phyloP scores from a whole-genome alignment of 2,888 invertebrate species.

The Limnephilus marmoratus region DNA sequence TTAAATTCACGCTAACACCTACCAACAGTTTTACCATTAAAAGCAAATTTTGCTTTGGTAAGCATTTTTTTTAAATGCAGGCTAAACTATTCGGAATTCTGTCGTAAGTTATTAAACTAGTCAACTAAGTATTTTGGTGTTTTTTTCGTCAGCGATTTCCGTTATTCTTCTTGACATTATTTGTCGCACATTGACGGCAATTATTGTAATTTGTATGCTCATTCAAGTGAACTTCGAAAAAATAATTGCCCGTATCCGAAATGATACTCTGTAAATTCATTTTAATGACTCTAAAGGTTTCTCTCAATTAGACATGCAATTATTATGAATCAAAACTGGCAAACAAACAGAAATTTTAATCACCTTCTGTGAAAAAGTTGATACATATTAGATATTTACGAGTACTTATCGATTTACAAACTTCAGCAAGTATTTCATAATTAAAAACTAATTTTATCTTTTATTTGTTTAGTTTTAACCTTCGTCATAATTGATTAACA shows the following conservation, averaged over 20 bases:
- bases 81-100: not conserved
- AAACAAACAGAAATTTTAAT: not conserved
- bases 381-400: not conserved
- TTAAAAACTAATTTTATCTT: not conserved
- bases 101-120: too few relatives aligned
- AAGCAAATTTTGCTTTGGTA: not conserved
- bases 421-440: not conserved
- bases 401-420: not conserved
- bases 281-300: not conserved
- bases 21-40: not conserved
- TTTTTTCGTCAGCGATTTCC: not conserved
- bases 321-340: not conserved
- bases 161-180: not conserved
- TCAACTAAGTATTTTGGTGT: too few relatives aligned
- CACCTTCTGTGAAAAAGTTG: not conserved
- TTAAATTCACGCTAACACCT: not conserved
- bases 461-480: not conserved
- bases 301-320: not conserved
- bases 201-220: not conserved
- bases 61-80: not conserved
- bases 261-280: not conserved
- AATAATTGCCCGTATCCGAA: slow-evolving; percentile 9
- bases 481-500: not conserved
- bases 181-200: not conserved
- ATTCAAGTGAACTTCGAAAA: not conserved